A percentile compares a stretch with the other conserved stretches of the same genome.
Evolutionary conservation across 1,140 invertebrate genomes (phyloP).

Genomic region (Drosophila trapezifrons): DNA sequence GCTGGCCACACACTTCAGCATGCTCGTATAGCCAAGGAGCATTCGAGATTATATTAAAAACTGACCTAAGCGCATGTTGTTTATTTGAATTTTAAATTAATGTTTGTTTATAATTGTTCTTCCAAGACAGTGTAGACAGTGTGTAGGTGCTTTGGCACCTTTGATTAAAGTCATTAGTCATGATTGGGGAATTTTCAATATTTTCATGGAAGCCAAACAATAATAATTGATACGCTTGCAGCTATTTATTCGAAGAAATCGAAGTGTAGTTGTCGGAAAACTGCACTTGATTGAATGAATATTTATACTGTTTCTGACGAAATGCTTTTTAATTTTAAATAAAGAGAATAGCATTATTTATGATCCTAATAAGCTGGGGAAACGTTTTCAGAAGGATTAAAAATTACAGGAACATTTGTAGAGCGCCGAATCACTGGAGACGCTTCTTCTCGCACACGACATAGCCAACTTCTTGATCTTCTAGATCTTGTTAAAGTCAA

Average conservation of each 20-base stretch:
- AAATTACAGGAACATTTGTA: too few species aligned
- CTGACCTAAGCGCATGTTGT: slow-evolving; percentile 51
- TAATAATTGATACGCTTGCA: background rate
- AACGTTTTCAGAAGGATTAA: too few species aligned
- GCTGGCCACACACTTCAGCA: slow-evolving; percentile 8
- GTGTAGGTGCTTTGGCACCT: slow-evolving; percentile 16
- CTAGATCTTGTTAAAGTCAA: background rate
- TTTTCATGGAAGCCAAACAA: background rate
- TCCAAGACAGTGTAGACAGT: background rate
- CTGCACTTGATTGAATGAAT: too few species aligned
- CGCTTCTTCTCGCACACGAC: too few species aligned
- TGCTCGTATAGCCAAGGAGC: slow-evolving; percentile 4
- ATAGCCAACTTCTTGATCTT: background rate
- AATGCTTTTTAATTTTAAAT: background rate
- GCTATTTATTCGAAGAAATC: background rate
- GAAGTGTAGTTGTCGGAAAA: too few species aligned
- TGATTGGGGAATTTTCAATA: background rate
- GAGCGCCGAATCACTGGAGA: too few species aligned
- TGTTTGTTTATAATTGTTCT: slow-evolving; percentile 22
- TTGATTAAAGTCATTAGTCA: slow-evolving; percentile 11
- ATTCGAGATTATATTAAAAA: slow-evolving; percentile 39
- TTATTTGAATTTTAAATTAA: slow-evolving; percentile 26
- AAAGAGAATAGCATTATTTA: background rate
- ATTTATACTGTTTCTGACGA: too few species aligned
- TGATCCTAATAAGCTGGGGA: background rate